Evolutionary conservation across 1,140 invertebrate species (phyloP).

Genomic region (Sipha flava): DNA sequence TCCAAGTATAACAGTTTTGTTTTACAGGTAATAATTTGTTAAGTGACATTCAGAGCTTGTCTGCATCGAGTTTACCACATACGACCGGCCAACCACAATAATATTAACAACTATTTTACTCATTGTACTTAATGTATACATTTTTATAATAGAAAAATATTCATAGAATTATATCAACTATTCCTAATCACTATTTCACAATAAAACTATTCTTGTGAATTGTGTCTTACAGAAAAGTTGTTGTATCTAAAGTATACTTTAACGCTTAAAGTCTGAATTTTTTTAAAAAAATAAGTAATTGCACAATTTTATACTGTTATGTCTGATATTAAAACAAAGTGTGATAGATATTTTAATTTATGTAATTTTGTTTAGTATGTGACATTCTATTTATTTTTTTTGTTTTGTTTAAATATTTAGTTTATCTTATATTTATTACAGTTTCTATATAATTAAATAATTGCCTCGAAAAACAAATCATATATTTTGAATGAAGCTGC

Average conservation of each 20-base stretch:
- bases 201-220: neutral
- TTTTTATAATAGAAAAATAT: neutral
- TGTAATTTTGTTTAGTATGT: neutral
- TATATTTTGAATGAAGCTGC: neutral
- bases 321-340: neutral
- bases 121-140: slow-evolving; percentile 4
- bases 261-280: slow-evolving; percentile 19
- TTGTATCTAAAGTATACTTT: neutral
- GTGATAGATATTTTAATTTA: slow-evolving; percentile 11
- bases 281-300: neutral
- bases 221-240: neutral
- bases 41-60: slow-evolving; percentile 25
- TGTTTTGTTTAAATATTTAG: slow-evolving; percentile 10
- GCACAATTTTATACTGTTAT: neutral
- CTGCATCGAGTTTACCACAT: slow-evolving; percentile 26
- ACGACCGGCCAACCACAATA: neutral
- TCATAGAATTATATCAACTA: neutral
- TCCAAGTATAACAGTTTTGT: slow-evolving; percentile 28
- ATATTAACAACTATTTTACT: neutral
- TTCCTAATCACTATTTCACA: neutral
- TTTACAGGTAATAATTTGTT: slow-evolving; percentile 29
- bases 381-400: slow-evolving; percentile 3
- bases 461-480: neutral
- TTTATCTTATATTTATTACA: neutral
- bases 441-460: slow-evolving; percentile 2